Percentiles rank a stretch among this genome's conserved stretches.
phyloP scores from a whole-genome alignment of 1,140 invertebrate genomes.

The Heterodera schachtii region DNA sequence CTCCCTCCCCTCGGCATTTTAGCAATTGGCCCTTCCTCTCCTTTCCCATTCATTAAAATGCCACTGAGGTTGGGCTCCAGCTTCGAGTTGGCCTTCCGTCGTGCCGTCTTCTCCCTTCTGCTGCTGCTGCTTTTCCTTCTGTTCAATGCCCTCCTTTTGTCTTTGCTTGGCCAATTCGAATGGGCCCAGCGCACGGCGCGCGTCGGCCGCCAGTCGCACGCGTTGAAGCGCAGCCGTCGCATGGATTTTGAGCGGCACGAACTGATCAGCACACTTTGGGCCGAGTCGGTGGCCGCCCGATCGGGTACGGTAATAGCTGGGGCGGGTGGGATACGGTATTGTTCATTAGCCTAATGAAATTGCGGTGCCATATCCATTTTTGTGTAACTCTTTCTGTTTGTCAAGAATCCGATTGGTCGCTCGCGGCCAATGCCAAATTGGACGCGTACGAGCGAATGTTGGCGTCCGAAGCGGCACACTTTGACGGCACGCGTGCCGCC shows the following conservation, averaged over 20 bases:
- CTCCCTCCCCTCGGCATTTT: too few relatives aligned
- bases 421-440: conserved; percentile 24
- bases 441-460: conserved; percentile 24
- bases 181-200: not conserved
- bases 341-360: not conserved
- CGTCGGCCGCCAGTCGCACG: not conserved
- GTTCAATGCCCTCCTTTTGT: conserved; percentile 4
- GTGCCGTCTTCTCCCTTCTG: conserved; percentile 20
- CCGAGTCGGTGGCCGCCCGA: conserved; percentile 23
- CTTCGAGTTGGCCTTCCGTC: conserved; percentile 27
- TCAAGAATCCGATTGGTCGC: conserved; percentile 26
- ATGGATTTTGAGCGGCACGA: conserved; percentile 27
- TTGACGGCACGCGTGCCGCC: not conserved
- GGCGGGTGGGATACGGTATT: too few relatives aligned
- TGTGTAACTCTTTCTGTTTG: not conserved
- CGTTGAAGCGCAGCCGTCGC: not conserved
- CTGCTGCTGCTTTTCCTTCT: conserved; percentile 23
- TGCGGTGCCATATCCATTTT: not conserved
- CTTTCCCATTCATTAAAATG: not conserved
- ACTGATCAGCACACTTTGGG: conserved; percentile 19
- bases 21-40: not conserved
- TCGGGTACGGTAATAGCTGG: not conserved
- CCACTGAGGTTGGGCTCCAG: conserved; percentile 19
- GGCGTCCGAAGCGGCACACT: conserved; percentile 5
- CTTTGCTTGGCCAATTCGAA: conserved; percentile 22